These are phyloP conservation scores for Morpho helenor DNA, from an alignment of 2,888 invertebrate species.

Conservation along the genomic window DNA sequence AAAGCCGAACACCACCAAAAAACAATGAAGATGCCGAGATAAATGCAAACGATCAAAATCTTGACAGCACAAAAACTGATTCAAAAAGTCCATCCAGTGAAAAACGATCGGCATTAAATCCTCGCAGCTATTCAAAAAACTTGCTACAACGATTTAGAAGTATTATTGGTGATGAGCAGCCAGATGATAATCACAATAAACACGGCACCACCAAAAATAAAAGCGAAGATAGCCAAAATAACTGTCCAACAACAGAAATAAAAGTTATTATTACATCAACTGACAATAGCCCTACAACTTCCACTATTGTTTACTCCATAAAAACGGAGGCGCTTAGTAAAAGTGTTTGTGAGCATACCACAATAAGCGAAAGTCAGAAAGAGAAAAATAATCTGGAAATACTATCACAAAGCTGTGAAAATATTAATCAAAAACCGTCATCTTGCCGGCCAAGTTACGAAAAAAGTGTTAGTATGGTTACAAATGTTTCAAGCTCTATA, in stretches of 20 bases:
- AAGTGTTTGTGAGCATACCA: slow-evolving; percentile 61
- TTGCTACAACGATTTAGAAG: slow-evolving; percentile 70
- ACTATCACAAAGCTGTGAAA: slow-evolving; percentile 65
- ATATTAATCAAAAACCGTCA: slow-evolving; percentile 51
- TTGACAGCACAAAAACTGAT: slow-evolving; percentile 54
- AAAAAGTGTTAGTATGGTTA: slow-evolving; percentile 58
- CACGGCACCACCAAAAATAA: slow-evolving; percentile 34
- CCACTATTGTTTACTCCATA: slow-evolving; percentile 42
- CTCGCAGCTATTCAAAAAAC: slow-evolving; percentile 70
- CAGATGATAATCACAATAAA: slow-evolving; percentile 58
- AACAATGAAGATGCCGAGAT: slow-evolving; percentile 55
- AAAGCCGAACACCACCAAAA: slow-evolving; percentile 61
- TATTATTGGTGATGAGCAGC: slow-evolving; percentile 71
- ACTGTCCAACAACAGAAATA: slow-evolving; percentile 48
- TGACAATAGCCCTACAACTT: slow-evolving; percentile 52
- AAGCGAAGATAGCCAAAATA: slow-evolving; percentile 33
- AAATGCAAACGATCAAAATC: slow-evolving; percentile 65
- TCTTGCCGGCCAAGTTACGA: slow-evolving; percentile 46
- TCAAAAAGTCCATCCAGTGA: slow-evolving; percentile 62
- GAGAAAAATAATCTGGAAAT: slow-evolving; percentile 61
- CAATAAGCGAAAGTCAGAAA: slow-evolving; percentile 57
- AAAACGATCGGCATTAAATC: slow-evolving; percentile 63
- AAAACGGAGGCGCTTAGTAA: slow-evolving; percentile 56
- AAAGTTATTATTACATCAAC: slow-evolving; percentile 64
- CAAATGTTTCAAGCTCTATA: slow-evolving; percentile 46